Evolutionary conservation across 2,888 invertebrate species (phyloP).

Genomic region (Cerceris rybyensis): DNA sequence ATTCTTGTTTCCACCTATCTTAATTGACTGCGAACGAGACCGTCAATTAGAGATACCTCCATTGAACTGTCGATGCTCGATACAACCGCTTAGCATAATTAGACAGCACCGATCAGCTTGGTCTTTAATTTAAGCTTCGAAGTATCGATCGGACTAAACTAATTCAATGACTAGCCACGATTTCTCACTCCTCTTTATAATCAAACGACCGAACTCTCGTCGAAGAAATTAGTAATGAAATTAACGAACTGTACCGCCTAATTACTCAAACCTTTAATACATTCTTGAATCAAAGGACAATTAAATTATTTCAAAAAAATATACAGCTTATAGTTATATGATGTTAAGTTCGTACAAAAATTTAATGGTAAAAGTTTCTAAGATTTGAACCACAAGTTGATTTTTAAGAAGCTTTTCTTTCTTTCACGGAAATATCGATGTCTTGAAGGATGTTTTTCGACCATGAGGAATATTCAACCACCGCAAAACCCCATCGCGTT

Average conservation of each 20-base stretch:
- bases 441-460: too few species aligned
- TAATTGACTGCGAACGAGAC: constrained; percentile 1
- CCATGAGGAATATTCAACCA: not conserved
- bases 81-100: constrained; percentile 19
- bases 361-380: too few species aligned
- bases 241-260: too few species aligned
- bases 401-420: too few species aligned
- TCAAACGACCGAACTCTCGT: not conserved
- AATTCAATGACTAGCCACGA: not conserved
- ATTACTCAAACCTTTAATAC: too few species aligned
- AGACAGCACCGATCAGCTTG: constrained; percentile 12
- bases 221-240: not conserved
- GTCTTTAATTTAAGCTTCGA: constrained; percentile 18
- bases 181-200: constrained; percentile 2
- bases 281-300: too few species aligned
- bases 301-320: too few species aligned
- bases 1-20: constrained; percentile 1
- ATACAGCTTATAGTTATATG: too few species aligned
- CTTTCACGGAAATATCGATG: too few species aligned
- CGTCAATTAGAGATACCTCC: constrained; percentile 2
- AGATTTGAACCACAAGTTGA: too few species aligned
- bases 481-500: not conserved
- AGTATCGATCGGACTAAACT: not conserved
- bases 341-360: too few species aligned
- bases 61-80: not conserved